Percentiles rank a stretch among this genome's conserved stretches.
These are phyloP conservation scores for Isurus oxyrinchus DNA, from an alignment of 2,113 vertebrate genomes.

Conservation along the genomic window DNA sequence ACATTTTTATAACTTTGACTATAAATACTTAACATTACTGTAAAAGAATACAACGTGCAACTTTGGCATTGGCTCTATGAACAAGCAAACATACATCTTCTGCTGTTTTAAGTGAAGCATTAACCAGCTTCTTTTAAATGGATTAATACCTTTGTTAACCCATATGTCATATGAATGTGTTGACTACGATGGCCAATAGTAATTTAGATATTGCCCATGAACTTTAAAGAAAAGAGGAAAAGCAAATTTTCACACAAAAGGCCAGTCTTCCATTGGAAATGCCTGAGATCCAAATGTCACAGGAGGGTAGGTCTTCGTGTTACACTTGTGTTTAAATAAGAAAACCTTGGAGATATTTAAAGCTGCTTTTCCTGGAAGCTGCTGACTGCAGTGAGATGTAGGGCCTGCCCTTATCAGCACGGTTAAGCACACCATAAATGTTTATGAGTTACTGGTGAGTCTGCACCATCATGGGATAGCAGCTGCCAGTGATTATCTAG, in stretches of 20 bases:
- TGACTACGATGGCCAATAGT: neutral
- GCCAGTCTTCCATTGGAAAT: neutral
- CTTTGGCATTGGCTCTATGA: neutral
- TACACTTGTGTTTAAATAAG: slow-evolving; percentile 64
- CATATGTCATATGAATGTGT: neutral
- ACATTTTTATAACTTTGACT: slow-evolving; percentile 15
- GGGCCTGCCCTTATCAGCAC: slow-evolving; percentile 58
- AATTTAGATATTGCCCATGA: neutral
- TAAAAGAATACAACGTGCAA: neutral
- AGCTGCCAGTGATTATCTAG: slow-evolving; percentile 59
- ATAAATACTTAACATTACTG: neutral
- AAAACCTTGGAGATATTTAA: slow-evolving; percentile 54
- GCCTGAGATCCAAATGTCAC: slow-evolving; percentile 52
- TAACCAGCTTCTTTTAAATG: neutral
- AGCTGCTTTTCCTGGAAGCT: slow-evolving; percentile 55
- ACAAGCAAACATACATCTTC: neutral
- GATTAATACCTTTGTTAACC: neutral
- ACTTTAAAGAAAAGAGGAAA: slow-evolving; percentile 1
- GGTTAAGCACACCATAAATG: slow-evolving; percentile 62
- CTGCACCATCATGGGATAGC: slow-evolving; percentile 54
- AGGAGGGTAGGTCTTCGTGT: slow-evolving; percentile 47
- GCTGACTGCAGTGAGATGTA: slow-evolving; percentile 64
- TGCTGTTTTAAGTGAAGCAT: slow-evolving; percentile 3
- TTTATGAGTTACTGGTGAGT: slow-evolving; percentile 59
- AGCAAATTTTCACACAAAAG: neutral